Evolutionary conservation across 2,113 vertebrate species (phyloP).

Genomic region (Pteronura brasiliensis): DNA sequence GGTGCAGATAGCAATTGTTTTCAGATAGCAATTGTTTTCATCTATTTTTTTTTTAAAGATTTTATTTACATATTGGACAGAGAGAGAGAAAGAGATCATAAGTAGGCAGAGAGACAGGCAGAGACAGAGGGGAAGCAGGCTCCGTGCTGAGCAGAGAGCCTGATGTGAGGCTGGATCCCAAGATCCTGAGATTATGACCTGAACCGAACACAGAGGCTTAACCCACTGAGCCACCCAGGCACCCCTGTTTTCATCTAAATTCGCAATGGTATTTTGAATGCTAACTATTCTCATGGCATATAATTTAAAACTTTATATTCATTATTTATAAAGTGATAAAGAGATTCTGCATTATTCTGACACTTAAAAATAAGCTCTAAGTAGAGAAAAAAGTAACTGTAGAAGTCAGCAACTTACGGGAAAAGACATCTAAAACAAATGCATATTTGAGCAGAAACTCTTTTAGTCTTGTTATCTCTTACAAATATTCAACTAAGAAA

Average conservation of each 20-base stretch:
- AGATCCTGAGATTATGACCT: too few species aligned
- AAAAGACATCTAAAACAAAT: constrained; percentile 2
- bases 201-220: too few species aligned
- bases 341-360: background rate
- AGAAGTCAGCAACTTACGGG: background rate
- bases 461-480: background rate
- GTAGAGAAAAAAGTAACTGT: background rate
- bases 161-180: too few species aligned
- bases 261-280: constrained; percentile 6
- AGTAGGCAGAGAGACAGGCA: too few species aligned
- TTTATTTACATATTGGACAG: too few species aligned
- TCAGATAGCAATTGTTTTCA: background rate
- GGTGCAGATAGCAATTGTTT: background rate
- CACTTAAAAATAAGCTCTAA: background rate
- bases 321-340: background rate
- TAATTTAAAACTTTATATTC: background rate
- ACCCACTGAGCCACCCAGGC: too few species aligned
- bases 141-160: too few species aligned
- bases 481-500: constrained; percentile 38
- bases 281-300: background rate
- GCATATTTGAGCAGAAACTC: background rate
- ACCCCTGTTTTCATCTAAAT: background rate
- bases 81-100: too few species aligned
- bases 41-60: background rate
- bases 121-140: too few species aligned